Base-by-base conservation (phyloP, 35 echinoderm and acorn worm genomes). In the Ophioderma brevispina region DNA sequence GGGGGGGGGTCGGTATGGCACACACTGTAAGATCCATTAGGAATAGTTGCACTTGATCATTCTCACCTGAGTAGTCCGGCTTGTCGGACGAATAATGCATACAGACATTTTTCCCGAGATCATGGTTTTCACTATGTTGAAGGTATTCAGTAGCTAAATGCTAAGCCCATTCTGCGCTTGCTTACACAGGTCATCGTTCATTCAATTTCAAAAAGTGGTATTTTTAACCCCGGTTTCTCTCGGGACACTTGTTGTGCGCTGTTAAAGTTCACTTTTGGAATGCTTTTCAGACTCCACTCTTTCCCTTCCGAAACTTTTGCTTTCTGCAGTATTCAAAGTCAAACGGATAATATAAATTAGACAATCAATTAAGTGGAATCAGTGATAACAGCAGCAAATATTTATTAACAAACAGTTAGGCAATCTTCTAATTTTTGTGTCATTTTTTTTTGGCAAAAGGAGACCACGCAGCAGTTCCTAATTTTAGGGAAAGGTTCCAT, bases 191-290 rank as follows among this genome's bases (percentile, higher is more conserved):
- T 85, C 77, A n/a, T n/a, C n/a, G n/a, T 21, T 94, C 82, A 36
- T 80, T 88, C 43, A 94, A 70, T 33, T 94, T 97, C 49, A n/a
- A 97, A 55, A 23, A 21, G n/a, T 0, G 85, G 36, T 31, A 94
- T 88, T n/a, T n/a, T n/a, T n/a, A n/a, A n/a, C 23, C 93, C 93
- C 30, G 95, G 96, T 31, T 84, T 70, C 33, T 89, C 90, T 30
- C 96, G 81, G 79, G 79, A 55, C 79, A 55, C 79, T 92, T 92
- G 84, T 98, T 98, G 46, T 98, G 96, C 32, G 87, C 86, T n/a
- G 25, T 21, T 4, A 96, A 59, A 35, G 90, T 35, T 39, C 85
- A 42, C 56, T 89, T 43, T 75, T 85, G 42, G 52, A 79, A 94
- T 49, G 79, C 39, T 39, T 84, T 50, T 34, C 18, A 15, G 35